These are phyloP conservation scores for Chiridota heheva DNA, from an alignment of 35 echinoderm and acorn worm genomes.

Conservation along the genomic window DNA sequence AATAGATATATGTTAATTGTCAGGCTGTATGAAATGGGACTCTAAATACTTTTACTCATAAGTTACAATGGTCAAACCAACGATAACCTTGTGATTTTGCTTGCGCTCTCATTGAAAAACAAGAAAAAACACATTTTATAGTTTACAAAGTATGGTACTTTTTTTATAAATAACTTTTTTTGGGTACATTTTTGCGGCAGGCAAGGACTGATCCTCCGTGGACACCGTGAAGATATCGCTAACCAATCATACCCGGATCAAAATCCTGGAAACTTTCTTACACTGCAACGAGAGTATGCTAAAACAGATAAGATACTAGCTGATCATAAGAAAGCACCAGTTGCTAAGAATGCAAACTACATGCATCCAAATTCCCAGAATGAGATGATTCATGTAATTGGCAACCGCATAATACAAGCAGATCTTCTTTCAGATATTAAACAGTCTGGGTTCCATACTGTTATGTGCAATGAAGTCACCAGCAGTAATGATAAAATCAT, in stretches of 20 bases:
- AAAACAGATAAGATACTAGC: not conserved
- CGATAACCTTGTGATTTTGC: too few relatives aligned
- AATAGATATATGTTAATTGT: too few relatives aligned
- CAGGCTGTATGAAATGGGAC: too few relatives aligned
- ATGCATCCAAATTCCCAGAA: conserved; percentile 18
- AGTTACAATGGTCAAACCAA: too few relatives aligned
- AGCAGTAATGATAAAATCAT: conserved; percentile 14
- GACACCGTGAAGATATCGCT: not conserved
- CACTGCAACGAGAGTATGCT: not conserved
- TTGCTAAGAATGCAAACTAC: conserved; percentile 6
- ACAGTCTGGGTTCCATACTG: not conserved
- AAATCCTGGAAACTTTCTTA: conserved; percentile 27
- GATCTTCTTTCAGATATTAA: not conserved
- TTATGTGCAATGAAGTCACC: conserved; percentile 21
- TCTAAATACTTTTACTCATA: too few relatives aligned
- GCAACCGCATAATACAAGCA: conserved; percentile 10
- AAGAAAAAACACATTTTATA: too few relatives aligned
- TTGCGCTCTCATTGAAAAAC: too few relatives aligned
- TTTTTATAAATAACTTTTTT: too few relatives aligned
- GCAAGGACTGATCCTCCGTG: not conserved
- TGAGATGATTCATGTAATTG: conserved; percentile 38
- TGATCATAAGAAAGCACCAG: not conserved
- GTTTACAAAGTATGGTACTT: too few relatives aligned
- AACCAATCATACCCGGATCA: too few relatives aligned
- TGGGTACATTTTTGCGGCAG: not conserved